Conservation (phyloP, 1,140 invertebrate species). For the Drosophila ironensis region DNA sequence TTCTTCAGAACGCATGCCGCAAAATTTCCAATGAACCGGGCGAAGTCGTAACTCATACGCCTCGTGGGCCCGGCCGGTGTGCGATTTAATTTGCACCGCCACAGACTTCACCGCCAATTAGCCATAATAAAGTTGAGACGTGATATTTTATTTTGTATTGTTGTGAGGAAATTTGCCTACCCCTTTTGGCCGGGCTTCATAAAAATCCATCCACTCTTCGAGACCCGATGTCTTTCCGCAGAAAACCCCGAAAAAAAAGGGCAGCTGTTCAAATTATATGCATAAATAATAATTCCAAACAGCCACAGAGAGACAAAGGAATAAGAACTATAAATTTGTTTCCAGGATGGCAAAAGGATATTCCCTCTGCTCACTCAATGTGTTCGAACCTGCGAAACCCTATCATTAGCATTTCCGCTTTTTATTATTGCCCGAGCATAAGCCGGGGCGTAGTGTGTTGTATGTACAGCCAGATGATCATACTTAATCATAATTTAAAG, state of each 20-base stretch:
- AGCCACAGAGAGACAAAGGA: conserved; percentile 41
- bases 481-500: conserved; percentile 81
- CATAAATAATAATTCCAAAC: conserved; percentile 79
- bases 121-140: conserved; percentile 80
- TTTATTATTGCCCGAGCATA: conserved; percentile 73
- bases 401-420: conserved; percentile 82
- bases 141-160: conserved; percentile 71
- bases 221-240: conserved; percentile 42
- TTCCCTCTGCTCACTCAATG: conserved; percentile 6
- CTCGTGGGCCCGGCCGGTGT: conserved; percentile 27
- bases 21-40: conserved; percentile 59
- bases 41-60: conserved; percentile 75
- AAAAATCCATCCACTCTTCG: conserved; percentile 23
- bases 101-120: conserved; percentile 55
- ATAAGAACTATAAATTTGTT: conserved; percentile 71
- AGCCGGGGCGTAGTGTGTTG: background rate
- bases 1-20: conserved; percentile 27
- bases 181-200: conserved; percentile 9
- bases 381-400: conserved; percentile 55
- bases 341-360: conserved; percentile 46
- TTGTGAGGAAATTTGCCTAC: conserved; percentile 69
- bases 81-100: conserved; percentile 57
- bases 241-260: conserved; percentile 41
- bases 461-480: conserved; percentile 66
- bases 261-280: conserved; percentile 76